Evolutionary conservation across 2,797 vertebrate species (phyloP), one percentile per base, ranked within the genome.

Genomic region (Micropoecilia bifurca): DNA sequence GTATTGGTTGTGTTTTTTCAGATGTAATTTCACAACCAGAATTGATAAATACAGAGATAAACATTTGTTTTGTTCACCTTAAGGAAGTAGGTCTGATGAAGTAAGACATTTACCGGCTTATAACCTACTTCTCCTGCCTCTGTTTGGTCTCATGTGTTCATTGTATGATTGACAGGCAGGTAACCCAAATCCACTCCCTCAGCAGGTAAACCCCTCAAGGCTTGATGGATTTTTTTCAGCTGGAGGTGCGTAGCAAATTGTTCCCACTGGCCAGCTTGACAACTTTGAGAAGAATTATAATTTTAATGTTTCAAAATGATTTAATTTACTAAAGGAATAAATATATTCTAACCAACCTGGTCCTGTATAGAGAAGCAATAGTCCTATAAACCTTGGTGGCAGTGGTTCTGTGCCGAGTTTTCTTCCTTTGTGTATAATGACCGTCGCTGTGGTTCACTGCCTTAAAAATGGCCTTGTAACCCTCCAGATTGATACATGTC

Each of bases 61-160:
- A 41, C 48, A 33, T 59, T 9, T 59, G 14, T 20, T 66, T 22
- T 79, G 20, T 6, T 20, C 16, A 1, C 30, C 7, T 73, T 20
- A 22, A 9, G 8, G 77, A 84, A 73, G 66, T 61, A 76, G 71
- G 55, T 80, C 50, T 86, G 75, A 82, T 75, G 46, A 69, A 75
- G 76, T 86, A 90, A 90, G 82, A 82, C 20, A 41, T 90, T 86
- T 83, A 84, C 74, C 76, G 76, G 85, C 79, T 89, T 90, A 87
- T 85, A 88, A 88, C 88, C 86, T 86, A 85, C 83, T 89, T 91
- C 36, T 76, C 72, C 39, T 30, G n/a, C 81, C 57, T 81, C 57
- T 36, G 13, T 46, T 48, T 20, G 18, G 20, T 50, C 48, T 43
- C 50, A 6, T 80, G 39, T 79, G 4, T 41, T 55, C 53, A 71